Evolutionary conservation across 2,888 invertebrate species (phyloP), one percentile per base, ranked within the genome.

Genomic region (Rhingia campestris): DNA sequence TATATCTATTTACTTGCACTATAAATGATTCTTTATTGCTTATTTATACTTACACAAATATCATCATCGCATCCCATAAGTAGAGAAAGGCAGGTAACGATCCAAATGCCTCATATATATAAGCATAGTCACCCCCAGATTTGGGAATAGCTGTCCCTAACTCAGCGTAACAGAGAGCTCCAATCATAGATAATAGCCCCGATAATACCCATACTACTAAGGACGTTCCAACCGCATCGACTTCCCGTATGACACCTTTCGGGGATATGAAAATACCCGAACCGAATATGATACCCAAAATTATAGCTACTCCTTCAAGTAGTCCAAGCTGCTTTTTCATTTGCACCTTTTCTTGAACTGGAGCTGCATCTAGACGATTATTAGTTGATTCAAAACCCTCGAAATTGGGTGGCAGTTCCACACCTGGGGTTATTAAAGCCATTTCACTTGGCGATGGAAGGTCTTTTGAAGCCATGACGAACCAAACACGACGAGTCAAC

Each of bases 71-170:
- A 90, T 97, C 97, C 99, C 99, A 99, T 10, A 99, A 92, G 90
- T 97, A 99, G 10, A 99, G 92, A 91, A 99, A 99, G 0, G 98
- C 97, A 12, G 97, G 97, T 73, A 99, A 91, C 2, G 96, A 94
- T 33, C 99, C 99, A 89, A 95, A 99, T 1, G 98, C 97, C 91
- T 98, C 96, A 88, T 95, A 94, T 86, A 99, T 98, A 89, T 99
- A 99, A 41, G 98, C 98, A 91, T 99, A 99, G 92, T 99, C 99
- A 2, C 98, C 99, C 30, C 99, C 99, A 77, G 98, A 98, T 89
- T 97, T 96, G 4, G 97, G 96, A 89, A 99, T 95, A 12, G 89
- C 89, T 4, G 92, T 91, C 88, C 96, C 99, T 81, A 99, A 92
- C 93, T 99, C 99, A 7, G 99, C 98, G 91, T 99, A 99, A 88